Percentiles rank a stretch among this genome's conserved stretches.
Evolutionary conservation across 2,113 vertebrate genomes (phyloP).

Genomic region (Phylloscopus trochiloides): DNA sequence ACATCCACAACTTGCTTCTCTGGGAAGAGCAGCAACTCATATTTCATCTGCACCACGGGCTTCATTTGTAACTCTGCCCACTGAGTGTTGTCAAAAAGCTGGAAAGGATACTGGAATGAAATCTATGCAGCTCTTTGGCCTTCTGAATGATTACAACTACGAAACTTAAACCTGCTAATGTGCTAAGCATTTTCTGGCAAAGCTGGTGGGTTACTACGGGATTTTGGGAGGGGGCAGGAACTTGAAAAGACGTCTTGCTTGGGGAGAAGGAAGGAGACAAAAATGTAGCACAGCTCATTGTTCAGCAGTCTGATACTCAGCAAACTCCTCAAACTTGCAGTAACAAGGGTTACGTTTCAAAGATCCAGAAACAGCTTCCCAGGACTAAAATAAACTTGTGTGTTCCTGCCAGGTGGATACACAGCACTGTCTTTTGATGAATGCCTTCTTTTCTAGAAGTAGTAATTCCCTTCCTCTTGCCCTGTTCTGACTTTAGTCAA

Average conservation of each 20-base stretch:
- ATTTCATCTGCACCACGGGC: conserved; percentile 23
- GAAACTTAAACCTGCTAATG: conserved; percentile 71
- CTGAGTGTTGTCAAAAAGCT: conserved; percentile 63
- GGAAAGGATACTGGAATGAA: conserved; percentile 68
- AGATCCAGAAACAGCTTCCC: conserved; percentile 22
- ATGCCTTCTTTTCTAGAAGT: conserved; percentile 25
- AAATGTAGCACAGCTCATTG: conserved; percentile 32
- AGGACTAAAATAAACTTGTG: conserved; percentile 33
- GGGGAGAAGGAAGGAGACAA: conserved; percentile 23
- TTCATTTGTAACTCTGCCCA: conserved; percentile 58
- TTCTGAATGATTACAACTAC: conserved; percentile 43
- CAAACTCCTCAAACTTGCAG: conserved; percentile 1
- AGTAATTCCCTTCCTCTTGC: neutral
- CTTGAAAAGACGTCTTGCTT: conserved; percentile 10
- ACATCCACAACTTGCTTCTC: neutral
- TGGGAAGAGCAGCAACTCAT: neutral
- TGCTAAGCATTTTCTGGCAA: conserved; percentile 75
- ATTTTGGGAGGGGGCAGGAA: conserved; percentile 61
- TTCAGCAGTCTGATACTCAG: neutral
- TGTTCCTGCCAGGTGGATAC: conserved; percentile 30
- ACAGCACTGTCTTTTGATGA: neutral
- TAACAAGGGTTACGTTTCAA: neutral
- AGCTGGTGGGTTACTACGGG: neutral
- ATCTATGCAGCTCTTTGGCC: conserved; percentile 61
- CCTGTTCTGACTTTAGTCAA: neutral